phyloP scores from a whole-genome alignment of 1,140 invertebrate genomes.

The Nymphalis io region DNA sequence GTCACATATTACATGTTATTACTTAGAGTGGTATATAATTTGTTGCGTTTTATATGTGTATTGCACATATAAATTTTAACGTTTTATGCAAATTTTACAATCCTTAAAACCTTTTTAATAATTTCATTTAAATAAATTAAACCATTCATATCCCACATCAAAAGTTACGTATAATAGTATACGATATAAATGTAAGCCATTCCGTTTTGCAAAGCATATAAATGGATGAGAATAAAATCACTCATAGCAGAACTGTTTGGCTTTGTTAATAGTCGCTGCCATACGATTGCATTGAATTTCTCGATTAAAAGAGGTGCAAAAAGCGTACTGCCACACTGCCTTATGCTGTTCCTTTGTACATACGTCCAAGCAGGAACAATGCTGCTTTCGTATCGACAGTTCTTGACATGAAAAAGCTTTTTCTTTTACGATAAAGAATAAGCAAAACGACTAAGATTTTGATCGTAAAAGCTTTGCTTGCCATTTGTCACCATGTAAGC shows the following conservation, averaged over 20 bases:
- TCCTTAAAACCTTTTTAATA: too few relatives aligned
- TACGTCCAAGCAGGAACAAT: slow-evolving; percentile 64
- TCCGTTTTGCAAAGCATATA: slow-evolving; percentile 12
- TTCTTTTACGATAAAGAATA: slow-evolving; percentile 68
- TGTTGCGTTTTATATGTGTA: too few relatives aligned
- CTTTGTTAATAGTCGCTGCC: slow-evolving; percentile 35
- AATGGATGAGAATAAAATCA: slow-evolving; percentile 28
- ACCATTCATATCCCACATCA: neutral
- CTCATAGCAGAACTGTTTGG: slow-evolving; percentile 26
- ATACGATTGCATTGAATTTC: slow-evolving; percentile 42
- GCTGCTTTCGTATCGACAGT: slow-evolving; percentile 63
- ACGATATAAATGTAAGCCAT: slow-evolving; percentile 2
- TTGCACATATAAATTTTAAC: too few relatives aligned
- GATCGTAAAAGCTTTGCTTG: slow-evolving; percentile 37
- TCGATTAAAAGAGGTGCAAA: slow-evolving; percentile 32
- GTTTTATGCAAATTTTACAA: too few relatives aligned
- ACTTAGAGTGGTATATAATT: too few relatives aligned
- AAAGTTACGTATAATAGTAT: neutral
- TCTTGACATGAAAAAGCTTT: slow-evolving; percentile 75
- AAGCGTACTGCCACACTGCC: slow-evolving; percentile 34
- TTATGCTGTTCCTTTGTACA: slow-evolving; percentile 44
- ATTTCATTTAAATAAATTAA: neutral
- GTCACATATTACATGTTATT: too few relatives aligned
- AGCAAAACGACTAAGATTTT: slow-evolving; percentile 34
- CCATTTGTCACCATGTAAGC: slow-evolving; percentile 4